These are phyloP conservation scores for Eciton burchellii DNA, from an alignment of 1,140 invertebrate species.

Conservation along the genomic window DNA sequence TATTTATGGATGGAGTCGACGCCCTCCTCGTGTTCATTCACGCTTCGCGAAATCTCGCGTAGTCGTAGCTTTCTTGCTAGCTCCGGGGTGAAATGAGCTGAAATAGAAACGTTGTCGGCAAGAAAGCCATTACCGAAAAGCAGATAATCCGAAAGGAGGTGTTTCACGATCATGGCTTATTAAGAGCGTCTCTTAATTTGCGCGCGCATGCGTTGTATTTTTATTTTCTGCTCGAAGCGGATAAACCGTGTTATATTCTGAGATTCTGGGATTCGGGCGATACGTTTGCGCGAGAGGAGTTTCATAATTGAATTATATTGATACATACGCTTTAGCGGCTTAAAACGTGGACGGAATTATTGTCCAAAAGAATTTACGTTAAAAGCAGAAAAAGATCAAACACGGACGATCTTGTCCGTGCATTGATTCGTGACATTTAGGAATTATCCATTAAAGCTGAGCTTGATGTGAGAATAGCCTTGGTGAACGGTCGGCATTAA, in stretches of 20 bases:
- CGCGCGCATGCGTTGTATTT: neutral
- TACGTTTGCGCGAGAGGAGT: too few relatives aligned
- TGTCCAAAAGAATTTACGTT: too few relatives aligned
- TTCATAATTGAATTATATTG: too few relatives aligned
- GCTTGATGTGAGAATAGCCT: too few relatives aligned
- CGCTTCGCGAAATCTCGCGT: slow-evolving; percentile 65
- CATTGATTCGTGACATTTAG: too few relatives aligned
- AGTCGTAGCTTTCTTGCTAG: slow-evolving; percentile 39
- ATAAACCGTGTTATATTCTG: neutral
- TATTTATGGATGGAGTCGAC: slow-evolving; percentile 69
- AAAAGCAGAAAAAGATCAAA: too few relatives aligned
- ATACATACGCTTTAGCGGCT: too few relatives aligned
- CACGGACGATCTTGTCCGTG: too few relatives aligned
- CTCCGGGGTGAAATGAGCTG: slow-evolving; percentile 13
- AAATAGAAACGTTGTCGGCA: slow-evolving; percentile 18
- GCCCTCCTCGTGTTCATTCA: slow-evolving; percentile 63
- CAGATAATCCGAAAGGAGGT: neutral
- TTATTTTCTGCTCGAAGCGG: neutral
- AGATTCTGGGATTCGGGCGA: too few relatives aligned
- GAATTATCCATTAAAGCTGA: too few relatives aligned
- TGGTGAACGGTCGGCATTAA: slow-evolving; percentile 42
- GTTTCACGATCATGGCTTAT: slow-evolving; percentile 13
- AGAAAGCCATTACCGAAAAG: slow-evolving; percentile 31
- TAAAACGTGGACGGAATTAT: too few relatives aligned
- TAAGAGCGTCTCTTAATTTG: slow-evolving; percentile 13